Evolutionary conservation across 1,140 invertebrate species (phyloP), one percentile per base, ranked within the genome.

Genomic region (Steinernema feltiae): DNA sequence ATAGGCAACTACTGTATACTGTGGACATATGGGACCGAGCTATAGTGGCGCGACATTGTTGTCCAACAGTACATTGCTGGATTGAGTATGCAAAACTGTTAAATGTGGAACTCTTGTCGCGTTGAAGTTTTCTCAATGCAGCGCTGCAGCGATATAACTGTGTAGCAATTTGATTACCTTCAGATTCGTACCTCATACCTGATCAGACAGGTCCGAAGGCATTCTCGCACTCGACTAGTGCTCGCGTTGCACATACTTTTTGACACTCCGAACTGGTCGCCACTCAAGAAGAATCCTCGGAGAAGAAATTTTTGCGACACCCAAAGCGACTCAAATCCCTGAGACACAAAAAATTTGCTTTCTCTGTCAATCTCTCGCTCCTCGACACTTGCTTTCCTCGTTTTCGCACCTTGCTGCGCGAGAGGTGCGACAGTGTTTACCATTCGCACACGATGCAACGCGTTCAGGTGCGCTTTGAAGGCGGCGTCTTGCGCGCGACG

Each of bases 341-440:
- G 53, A 17, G 24, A 21, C 53, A 27, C 12, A 63, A 63, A 63
- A 63, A 63, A 63, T 17, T 27, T 21, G 15, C 53, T 15, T 7
- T 63, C 15, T 27, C 53, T 63, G 24, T 27, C 53, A 27, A 7
- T 12, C 53, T 63, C 53, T 27, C 15, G 15, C 24, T 63, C 53
- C 15, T n/a, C 53, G 24, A 7, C 24, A n/a, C n/a, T n/a, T n/a
- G n/a, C 24, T 15, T 63, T 63, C 53, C 53, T 63, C 53, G 53
- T 63, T 63, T 63, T 63, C 53, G 24, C 53, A 63, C 53, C 53
- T 63, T n/a, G 53, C 24, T 27, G 15, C 53, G 53, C 53, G 53
- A 7, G 12, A 15, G 2, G 53, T 3, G 24, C 53, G 2, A 21
- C 15, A 63, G 15, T 63, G 53, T 63, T 63, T 63, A 63, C 53